Base-by-base conservation (phyloP, 1,140 invertebrate genomes). In the Dinothrombium tinctorium region DNA sequence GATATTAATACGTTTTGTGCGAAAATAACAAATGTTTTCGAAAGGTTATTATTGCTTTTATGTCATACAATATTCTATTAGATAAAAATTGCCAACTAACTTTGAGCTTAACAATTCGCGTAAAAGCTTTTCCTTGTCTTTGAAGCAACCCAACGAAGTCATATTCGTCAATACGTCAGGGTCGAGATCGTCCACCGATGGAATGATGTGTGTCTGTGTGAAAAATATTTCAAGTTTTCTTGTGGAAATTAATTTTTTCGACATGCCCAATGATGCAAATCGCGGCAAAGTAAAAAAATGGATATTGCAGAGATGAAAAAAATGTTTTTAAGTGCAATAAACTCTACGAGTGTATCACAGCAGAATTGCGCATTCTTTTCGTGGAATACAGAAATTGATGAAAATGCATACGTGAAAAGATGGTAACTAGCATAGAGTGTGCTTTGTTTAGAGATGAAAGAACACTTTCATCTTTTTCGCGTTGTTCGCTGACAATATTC, bases 81-180 rank as follows among this genome's bases (percentile, higher is more conserved):
- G 26, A 42, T 17, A 22, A 19, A 26, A 24, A 23, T 63, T n/a
- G n/a, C n/a, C n/a, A n/a, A 35, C 69, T 69, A 63, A 94, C 87
- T 77, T 79, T 45, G 81, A 69, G 65, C 79, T 90, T 9, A 98
- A 64, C 35, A 99, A 62, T 56, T 95, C 84, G 53, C 80, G 73
- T 50, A 94, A 79, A 37, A 99, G 70, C 61, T 86, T 94, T 42
- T 96, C 84, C 51, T 79, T 75, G 57, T 99, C 89, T 61, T 96
- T 96, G 59, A 99, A 99, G 62, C 92, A 98, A 35, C 94, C 92
- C 44, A 99, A 68, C 59, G 86, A 94, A 48, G 84, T 84, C 64
- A 98, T 98, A 25, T 90, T 90, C 54, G 82, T 75, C 15, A 94
- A 61, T 14, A 95, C 90, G 61, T 99, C 92, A 20, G 90, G 82